These are phyloP conservation scores for Gryon sp. DNA, from an alignment of 1,140 invertebrate genomes.

Conservation along the genomic window DNA sequence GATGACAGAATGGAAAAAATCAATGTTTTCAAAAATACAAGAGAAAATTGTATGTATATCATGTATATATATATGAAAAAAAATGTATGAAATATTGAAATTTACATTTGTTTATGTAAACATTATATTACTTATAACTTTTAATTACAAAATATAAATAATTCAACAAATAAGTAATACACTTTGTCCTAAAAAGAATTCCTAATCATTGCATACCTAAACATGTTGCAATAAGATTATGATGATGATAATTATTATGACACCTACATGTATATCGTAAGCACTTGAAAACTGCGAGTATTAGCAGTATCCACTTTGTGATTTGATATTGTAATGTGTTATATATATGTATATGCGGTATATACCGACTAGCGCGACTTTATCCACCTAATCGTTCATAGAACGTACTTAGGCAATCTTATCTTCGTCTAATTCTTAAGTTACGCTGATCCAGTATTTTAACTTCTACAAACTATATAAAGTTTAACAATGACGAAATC, in stretches of 20 bases:
- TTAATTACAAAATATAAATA: too few relatives aligned
- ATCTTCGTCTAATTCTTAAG: slow-evolving; percentile 71
- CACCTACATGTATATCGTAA: slow-evolving; percentile 46
- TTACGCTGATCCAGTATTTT: slow-evolving; percentile 71
- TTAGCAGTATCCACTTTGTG: slow-evolving; percentile 61
- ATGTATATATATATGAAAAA: too few relatives aligned
- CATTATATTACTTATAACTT: too few relatives aligned
- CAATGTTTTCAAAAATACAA: too few relatives aligned
- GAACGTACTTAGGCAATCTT: slow-evolving; percentile 73
- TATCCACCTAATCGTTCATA: slow-evolving; percentile 71
- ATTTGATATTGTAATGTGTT: slow-evolving; percentile 47
- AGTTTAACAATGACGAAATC: not conserved
- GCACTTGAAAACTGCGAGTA: slow-evolving; percentile 67
- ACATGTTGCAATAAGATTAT: slow-evolving; percentile 55
- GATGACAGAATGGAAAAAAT: too few relatives aligned
- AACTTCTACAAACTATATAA: not conserved
- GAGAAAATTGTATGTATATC: too few relatives aligned
- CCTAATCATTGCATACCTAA: slow-evolving; percentile 46
- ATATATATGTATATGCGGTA: too few relatives aligned
- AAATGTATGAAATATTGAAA: too few relatives aligned
- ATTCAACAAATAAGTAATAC: too few relatives aligned
- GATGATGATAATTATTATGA: slow-evolving; percentile 62
- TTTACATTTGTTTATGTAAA: too few relatives aligned
- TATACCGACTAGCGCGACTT: slow-evolving; percentile 69
- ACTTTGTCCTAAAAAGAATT: slow-evolving; percentile 59